Evolutionary conservation across 2,797 vertebrate species (phyloP).

Genomic region (Eremophila alpestris): DNA sequence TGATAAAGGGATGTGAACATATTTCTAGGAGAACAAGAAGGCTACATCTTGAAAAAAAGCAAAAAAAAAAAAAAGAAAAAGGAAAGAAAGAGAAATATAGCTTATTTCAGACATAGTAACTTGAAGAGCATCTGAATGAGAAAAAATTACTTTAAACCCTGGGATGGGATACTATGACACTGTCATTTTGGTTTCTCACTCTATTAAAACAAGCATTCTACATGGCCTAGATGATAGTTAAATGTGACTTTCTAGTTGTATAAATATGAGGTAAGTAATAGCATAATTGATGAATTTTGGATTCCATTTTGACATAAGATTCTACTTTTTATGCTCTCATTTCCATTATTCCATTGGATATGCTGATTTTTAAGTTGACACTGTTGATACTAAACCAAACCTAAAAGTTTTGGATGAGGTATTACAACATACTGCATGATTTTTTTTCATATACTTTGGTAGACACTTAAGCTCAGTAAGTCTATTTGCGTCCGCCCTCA

Average conservation of each 20-base stretch:
- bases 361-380: background rate
- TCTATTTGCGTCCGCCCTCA: background rate
- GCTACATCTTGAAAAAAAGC: background rate
- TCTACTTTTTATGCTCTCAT: background rate
- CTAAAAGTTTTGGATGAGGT: background rate
- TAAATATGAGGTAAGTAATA: background rate
- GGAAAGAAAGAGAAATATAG: background rate
- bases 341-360: background rate
- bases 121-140: background rate
- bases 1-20: rapidly evolving
- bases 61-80: background rate
- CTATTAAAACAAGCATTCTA: background rate
- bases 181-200: background rate
- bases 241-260: background rate
- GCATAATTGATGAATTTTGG: background rate
- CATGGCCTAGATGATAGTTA: background rate
- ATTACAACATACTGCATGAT: background rate
- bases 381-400: background rate
- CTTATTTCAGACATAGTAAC: background rate
- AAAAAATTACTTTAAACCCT: background rate
- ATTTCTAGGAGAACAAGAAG: background rate
- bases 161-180: background rate
- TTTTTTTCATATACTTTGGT: background rate
- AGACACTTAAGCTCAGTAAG: background rate
- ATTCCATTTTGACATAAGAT: background rate